A percentile compares a stretch with the other conserved stretches of the same genome.
These are phyloP conservation scores for Luperina nickerlii DNA, from an alignment of 2,888 invertebrate genomes.

Conservation along the genomic window DNA sequence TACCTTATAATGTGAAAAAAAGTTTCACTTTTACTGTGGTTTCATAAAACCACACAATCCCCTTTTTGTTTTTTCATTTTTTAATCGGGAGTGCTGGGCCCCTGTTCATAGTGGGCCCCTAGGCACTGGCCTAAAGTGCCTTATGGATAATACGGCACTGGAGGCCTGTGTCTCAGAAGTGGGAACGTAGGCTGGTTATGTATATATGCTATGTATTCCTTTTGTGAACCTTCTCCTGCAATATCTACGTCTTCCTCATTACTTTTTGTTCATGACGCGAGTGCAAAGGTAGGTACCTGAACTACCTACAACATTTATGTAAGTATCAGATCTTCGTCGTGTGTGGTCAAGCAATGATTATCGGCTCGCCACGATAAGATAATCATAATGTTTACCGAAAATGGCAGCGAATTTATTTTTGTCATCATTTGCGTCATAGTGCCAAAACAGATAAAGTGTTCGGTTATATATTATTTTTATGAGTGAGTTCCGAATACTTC, in stretches of 20 bases:
- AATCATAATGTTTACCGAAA: slow-evolving; percentile 68
- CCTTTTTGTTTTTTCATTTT: too few relatives aligned
- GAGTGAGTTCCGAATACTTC: slow-evolving; percentile 27
- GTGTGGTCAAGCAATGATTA: slow-evolving; percentile 74
- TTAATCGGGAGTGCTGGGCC: too few relatives aligned
- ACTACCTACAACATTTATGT: not conserved
- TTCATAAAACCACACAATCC: too few relatives aligned
- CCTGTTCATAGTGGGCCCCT: too few relatives aligned
- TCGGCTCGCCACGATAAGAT: slow-evolving; percentile 63
- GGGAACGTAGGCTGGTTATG: not conserved
- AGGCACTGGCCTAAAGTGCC: too few relatives aligned
- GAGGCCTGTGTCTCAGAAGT: not conserved
- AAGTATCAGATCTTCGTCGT: slow-evolving; percentile 69
- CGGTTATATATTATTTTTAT: slow-evolving; percentile 40
- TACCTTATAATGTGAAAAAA: too few relatives aligned
- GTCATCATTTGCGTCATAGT: slow-evolving; percentile 80
- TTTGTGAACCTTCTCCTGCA: slow-evolving; percentile 6
- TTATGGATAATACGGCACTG: too few relatives aligned
- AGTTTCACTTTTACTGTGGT: too few relatives aligned
- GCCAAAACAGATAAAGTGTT: slow-evolving; percentile 73
- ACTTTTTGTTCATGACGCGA: slow-evolving; percentile 22
- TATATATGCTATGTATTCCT: not conserved
- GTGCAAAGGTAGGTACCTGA: slow-evolving; percentile 2
- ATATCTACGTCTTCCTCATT: not conserved
- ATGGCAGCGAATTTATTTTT: slow-evolving; percentile 72